Conservation (phyloP, 2,888 invertebrate species). For the Sphinx pinastri region DNA sequence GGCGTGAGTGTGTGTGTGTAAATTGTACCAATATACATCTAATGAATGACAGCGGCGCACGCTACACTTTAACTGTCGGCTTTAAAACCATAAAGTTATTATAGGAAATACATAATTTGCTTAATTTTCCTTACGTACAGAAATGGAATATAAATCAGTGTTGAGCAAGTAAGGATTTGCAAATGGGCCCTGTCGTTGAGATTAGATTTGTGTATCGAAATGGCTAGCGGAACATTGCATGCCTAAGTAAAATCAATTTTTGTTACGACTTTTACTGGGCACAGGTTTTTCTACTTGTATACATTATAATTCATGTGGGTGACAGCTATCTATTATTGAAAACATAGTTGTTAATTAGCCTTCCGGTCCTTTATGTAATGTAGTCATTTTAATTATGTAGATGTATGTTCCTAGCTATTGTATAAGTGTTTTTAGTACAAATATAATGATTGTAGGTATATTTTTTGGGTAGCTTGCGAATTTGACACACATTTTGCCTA, state of each 20-base stretch:
- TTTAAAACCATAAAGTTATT: constrained; percentile 17
- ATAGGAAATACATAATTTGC: constrained; percentile 18
- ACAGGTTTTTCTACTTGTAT: not conserved
- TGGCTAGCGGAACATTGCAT: constrained; percentile 18
- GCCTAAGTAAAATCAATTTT: constrained; percentile 3
- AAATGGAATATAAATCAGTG: constrained; percentile 24
- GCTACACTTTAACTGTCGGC: constrained; percentile 38
- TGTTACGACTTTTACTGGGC: constrained; percentile 6
- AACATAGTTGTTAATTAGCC: not conserved
- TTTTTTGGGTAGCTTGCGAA: too few relatives aligned
- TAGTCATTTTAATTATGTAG: not conserved
- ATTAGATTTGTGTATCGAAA: constrained; percentile 29
- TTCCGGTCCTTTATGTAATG: not conserved
- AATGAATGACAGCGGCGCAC: constrained; percentile 40
- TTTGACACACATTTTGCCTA: too few relatives aligned
- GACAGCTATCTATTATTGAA: not conserved
- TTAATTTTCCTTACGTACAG: constrained; percentile 26
- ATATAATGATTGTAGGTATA: too few relatives aligned
- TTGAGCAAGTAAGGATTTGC: constrained; percentile 23
- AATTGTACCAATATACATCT: constrained; percentile 9
- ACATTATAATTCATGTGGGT: not conserved
- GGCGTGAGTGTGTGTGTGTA: too few relatives aligned
- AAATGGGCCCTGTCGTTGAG: constrained; percentile 25
- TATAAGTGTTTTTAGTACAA: too few relatives aligned
- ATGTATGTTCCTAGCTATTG: not conserved